Base-by-base conservation (phyloP, 2,797 vertebrate genomes). In the Labeo calbasu region DNA sequence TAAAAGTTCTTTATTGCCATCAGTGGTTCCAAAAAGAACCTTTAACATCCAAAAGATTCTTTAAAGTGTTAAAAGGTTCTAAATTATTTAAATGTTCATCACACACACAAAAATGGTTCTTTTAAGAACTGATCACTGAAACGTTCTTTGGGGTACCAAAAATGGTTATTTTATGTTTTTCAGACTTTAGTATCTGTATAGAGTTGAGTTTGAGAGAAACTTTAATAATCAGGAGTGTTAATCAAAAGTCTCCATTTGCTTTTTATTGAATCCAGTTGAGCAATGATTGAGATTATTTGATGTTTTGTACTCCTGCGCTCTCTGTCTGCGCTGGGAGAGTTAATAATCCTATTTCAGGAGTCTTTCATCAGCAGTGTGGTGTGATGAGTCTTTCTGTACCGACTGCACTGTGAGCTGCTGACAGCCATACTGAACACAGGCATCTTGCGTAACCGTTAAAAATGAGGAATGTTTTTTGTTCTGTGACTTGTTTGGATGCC, bases 371-470 rank as follows among this genome's bases (percentile, higher is more conserved):
- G 53, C 61, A 21, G 17, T 28, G 17, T 40, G 75, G 65, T 72
- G 28, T 76, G 63, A 80, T 70, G 59, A 50, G 46, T 57, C 25
- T 68, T 28, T 53, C 72, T 14, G 77, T 83, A 53, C 43, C 50
- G 50, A 63, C 51, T 19, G 8, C n/a, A 23, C 79, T 73, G 63
- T 75, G 63, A 73, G 81, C 61, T 36, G 32, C 57, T 86, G 19
- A 48, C 25, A 79, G 40, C 25, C 66, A 81, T 53, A 36, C 70
- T 72, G 19, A 55, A 72, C 48, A 23, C 28, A 55, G 51, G 70
- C 50, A 46, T 86, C 82, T 86, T 84, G 57, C 43, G 21, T 84
- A 87, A 87, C 78, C 6, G 2, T 36, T 51, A 43, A 69, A 51
- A 81, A 73, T 77, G 28, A 78, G 72, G 40, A 78, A 40, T 55